These are phyloP conservation scores for Hestina assimilis DNA, from an alignment of 1,140 invertebrate species.

Conservation along the genomic window DNA sequence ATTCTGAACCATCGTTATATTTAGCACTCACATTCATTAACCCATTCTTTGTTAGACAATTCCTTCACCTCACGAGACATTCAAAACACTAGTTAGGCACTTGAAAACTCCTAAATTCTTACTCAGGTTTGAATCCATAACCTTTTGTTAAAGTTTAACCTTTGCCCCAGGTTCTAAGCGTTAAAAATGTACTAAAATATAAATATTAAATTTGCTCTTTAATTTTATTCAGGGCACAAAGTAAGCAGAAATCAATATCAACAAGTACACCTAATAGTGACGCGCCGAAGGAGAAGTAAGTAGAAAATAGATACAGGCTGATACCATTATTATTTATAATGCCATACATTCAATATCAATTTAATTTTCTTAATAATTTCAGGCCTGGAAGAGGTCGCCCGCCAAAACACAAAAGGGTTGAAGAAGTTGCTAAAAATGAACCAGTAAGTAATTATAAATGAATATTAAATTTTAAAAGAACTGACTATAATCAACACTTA, in stretches of 20 bases:
- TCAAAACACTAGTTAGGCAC: no score
- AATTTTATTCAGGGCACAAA: slow-evolving; percentile 40
- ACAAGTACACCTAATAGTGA: slow-evolving; percentile 59
- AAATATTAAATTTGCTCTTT: not conserved
- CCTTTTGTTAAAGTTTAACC: no score
- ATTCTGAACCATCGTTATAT: no score
- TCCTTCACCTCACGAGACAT: no score
- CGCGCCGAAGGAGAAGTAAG: slow-evolving; percentile 56
- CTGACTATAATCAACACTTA: not conserved
- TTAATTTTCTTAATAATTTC: slow-evolving; percentile 8
- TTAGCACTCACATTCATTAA: no score
- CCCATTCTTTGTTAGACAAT: no score
- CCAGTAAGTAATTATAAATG: slow-evolving; percentile 41
- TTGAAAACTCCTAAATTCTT: no score
- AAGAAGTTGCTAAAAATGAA: slow-evolving; percentile 64
- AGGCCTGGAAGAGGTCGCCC: slow-evolving; percentile 58
- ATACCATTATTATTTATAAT: not conserved
- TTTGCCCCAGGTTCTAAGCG: no score
- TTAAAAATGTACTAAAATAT: not conserved
- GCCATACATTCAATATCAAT: not conserved
- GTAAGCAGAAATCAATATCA: slow-evolving; percentile 53
- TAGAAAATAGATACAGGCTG: not conserved
- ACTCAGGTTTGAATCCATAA: no score
- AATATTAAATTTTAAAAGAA: no score
- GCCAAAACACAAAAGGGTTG: slow-evolving; percentile 65